These are phyloP conservation scores for Epinephelus moara DNA, from an alignment of 2,113 vertebrate genomes.

Conservation along the genomic window DNA sequence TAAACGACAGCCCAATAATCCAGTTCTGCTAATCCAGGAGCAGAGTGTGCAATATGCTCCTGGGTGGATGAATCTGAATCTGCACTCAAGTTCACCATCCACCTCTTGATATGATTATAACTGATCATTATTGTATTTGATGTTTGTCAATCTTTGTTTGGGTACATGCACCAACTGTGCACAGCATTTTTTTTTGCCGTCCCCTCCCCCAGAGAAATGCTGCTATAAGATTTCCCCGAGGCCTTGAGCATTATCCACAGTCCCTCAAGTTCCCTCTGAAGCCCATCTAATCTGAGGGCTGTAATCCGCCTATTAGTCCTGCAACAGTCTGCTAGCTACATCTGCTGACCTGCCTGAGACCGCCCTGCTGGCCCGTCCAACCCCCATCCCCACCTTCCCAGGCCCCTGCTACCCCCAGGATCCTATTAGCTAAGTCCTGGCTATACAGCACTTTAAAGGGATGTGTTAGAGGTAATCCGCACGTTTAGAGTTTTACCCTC, in stretches of 20 bases:
- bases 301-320: constrained; percentile 83
- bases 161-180: not conserved
- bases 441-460: constrained; percentile 97
- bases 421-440: constrained; percentile 94
- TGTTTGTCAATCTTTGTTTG: not conserved
- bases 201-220: constrained; percentile 39
- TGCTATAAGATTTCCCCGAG: constrained; percentile 57
- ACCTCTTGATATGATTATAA: not conserved
- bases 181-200: not conserved
- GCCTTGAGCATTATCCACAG: constrained; percentile 67
- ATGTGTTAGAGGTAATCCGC: constrained; percentile 95
- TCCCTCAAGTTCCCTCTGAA: constrained; percentile 76
- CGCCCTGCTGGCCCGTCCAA: constrained; percentile 54
- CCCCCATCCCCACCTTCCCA: constrained; percentile 67
- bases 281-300: constrained; percentile 79
- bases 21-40: constrained; percentile 67
- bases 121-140: not conserved
- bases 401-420: constrained; percentile 86
- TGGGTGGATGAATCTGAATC: constrained; percentile 19
- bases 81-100: not conserved
- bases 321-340: constrained; percentile 80
- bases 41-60: constrained; percentile 17
- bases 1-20: constrained; percentile 70
- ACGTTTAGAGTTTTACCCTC: constrained; percentile 97
- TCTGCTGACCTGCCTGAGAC: constrained; percentile 80